Conservation (phyloP, 2,113 vertebrate genomes). For the Accipiter cooperii region DNA sequence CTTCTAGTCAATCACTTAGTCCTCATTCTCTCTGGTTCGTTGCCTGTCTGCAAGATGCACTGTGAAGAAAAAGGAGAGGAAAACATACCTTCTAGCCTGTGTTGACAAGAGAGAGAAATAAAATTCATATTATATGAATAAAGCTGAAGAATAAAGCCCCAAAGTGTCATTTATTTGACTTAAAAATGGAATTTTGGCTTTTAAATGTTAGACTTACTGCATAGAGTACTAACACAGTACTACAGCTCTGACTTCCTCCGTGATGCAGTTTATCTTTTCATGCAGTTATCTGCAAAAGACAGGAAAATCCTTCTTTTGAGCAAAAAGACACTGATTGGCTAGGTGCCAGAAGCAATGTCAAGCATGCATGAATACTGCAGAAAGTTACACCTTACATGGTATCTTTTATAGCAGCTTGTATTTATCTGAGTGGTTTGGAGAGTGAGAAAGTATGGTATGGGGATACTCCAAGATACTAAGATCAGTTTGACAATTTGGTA, state of each 20-base stretch:
- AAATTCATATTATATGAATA: background rate
- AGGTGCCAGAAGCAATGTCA: background rate
- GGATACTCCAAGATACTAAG: background rate
- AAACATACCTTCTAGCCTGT: background rate
- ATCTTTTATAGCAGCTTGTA: background rate
- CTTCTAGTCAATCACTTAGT: background rate
- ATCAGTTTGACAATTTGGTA: background rate
- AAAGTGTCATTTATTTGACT: background rate
- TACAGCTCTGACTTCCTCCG: background rate
- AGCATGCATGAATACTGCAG: background rate
- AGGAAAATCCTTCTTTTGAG: background rate
- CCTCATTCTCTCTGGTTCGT: background rate
- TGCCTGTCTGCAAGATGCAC: background rate
- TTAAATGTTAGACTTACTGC: background rate
- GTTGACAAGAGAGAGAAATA: background rate
- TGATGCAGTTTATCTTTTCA: background rate
- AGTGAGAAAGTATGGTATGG: background rate
- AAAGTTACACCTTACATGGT: background rate
- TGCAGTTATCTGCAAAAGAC: background rate
- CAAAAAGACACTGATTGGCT: background rate
- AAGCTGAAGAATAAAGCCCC: background rate
- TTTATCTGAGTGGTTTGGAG: background rate
- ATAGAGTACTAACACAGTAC: background rate
- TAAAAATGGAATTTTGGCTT: background rate
- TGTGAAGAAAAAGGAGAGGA: background rate